Evolutionary conservation across 2,113 vertebrate species (phyloP).

Genomic region (Chaetodon trifascialis): DNA sequence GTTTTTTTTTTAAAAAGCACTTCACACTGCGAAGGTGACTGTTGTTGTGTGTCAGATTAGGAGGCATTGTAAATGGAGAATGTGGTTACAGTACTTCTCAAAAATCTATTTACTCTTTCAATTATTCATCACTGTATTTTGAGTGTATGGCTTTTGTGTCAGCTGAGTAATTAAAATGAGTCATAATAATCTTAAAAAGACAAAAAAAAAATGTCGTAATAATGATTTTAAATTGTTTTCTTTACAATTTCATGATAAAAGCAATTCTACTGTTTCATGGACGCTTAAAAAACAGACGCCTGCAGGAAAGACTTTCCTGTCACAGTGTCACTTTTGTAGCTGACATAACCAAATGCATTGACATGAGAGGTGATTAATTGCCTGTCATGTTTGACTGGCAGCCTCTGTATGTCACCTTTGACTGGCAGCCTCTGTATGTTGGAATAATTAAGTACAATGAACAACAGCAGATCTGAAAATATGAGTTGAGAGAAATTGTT

Average conservation of each 20-base stretch:
- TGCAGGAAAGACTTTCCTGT: background rate
- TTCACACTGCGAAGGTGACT: conserved; percentile 16
- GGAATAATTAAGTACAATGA: conserved; percentile 40
- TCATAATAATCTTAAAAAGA: background rate
- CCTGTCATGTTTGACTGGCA: conserved; percentile 55
- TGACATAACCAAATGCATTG: conserved; percentile 35
- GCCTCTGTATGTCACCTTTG: conserved; percentile 44
- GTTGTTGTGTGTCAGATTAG: background rate
- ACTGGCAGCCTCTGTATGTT: conserved; percentile 47
- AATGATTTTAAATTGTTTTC: background rate
- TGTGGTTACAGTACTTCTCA: background rate
- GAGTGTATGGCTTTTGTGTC: background rate
- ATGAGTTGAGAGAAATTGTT: conserved; percentile 28
- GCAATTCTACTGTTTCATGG: background rate
- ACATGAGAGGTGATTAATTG: conserved; percentile 61
- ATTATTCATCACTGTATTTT: conserved; percentile 7
- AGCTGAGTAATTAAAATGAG: background rate
- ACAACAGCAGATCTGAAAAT: conserved; percentile 46
- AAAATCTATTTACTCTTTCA: background rate
- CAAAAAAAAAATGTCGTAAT: no score
- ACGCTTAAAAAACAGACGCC: background rate
- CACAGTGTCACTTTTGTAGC: conserved; percentile 17
- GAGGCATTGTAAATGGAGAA: background rate
- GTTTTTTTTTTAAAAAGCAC: background rate
- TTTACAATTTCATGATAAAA: background rate